Evolutionary conservation across 2,888 invertebrate species (phyloP).

Genomic region (Noctua fimbriata): DNA sequence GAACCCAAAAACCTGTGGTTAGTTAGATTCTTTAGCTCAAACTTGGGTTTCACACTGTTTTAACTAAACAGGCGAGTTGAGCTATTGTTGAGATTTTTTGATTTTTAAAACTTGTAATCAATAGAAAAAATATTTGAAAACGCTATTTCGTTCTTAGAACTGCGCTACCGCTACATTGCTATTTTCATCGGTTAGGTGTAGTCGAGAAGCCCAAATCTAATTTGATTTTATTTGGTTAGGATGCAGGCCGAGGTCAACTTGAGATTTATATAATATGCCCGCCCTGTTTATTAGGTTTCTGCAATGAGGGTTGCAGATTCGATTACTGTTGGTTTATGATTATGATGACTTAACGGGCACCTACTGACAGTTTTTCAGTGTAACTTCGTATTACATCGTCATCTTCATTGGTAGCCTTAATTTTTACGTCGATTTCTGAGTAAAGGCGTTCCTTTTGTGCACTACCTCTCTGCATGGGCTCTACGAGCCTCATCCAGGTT

Average conservation of each 20-base stretch:
- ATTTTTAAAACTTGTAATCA: neutral
- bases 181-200: neutral
- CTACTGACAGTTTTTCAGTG: neutral
- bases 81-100: neutral
- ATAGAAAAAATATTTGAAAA: neutral
- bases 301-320: neutral
- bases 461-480: neutral
- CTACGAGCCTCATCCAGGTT: neutral
- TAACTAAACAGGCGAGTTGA: neutral
- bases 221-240: constrained; percentile 13
- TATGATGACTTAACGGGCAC: neutral
- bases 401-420: neutral
- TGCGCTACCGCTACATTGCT: neutral
- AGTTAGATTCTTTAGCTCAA: neutral
- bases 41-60: neutral
- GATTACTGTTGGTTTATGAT: neutral
- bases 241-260: constrained; percentile 9
- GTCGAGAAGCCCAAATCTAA: neutral
- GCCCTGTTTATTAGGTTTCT: neutral
- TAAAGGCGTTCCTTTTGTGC: neutral
- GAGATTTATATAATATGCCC: constrained; percentile 10
- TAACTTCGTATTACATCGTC: neutral
- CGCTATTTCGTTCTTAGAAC: neutral
- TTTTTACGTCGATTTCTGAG: neutral
- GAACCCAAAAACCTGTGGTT: neutral